These are phyloP conservation scores for Colletes collaris DNA, from an alignment of 2,888 invertebrate genomes.

Conservation along the genomic window DNA sequence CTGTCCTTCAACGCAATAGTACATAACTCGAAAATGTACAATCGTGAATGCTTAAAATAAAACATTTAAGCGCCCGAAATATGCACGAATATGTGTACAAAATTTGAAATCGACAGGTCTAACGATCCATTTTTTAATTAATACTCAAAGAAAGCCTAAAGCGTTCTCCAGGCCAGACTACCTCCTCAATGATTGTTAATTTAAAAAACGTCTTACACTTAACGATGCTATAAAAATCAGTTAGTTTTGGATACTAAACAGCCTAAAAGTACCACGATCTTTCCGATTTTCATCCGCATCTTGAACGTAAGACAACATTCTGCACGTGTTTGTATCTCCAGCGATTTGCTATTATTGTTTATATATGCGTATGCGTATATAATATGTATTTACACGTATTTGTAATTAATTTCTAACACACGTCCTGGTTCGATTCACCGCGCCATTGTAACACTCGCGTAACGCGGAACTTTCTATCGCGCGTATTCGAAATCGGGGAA, in stretches of 20 bases:
- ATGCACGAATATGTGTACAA: too few relatives aligned
- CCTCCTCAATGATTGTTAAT: too few relatives aligned
- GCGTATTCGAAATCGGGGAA: constrained; percentile 4
- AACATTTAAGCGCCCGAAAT: too few relatives aligned
- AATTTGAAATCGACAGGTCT: too few relatives aligned
- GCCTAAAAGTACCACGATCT: constrained; percentile 4
- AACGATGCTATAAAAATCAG: constrained; percentile 33
- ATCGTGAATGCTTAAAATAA: too few relatives aligned
- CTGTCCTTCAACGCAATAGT: too few relatives aligned
- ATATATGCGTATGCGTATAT: constrained; percentile 3
- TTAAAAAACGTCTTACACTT: constrained; percentile 9
- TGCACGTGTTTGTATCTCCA: neutral
- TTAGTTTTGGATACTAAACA: constrained; percentile 3
- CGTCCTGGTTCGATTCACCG: neutral
- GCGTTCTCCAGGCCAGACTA: too few relatives aligned
- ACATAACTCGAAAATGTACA: too few relatives aligned
- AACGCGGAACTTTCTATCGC: neutral
- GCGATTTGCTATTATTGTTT: constrained; percentile 8
- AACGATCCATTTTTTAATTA: too few relatives aligned
- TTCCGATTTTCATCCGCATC: neutral
- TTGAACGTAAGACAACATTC: constrained; percentile 1
- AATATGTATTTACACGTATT: constrained; percentile 25
- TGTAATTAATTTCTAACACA: constrained; percentile 4
- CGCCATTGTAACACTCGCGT: neutral
- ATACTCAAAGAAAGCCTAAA: too few relatives aligned